Evolutionary conservation across 2,113 vertebrate species (phyloP), one percentile per base, ranked within the genome.

Genomic region (Alligator mississippiensis): DNA sequence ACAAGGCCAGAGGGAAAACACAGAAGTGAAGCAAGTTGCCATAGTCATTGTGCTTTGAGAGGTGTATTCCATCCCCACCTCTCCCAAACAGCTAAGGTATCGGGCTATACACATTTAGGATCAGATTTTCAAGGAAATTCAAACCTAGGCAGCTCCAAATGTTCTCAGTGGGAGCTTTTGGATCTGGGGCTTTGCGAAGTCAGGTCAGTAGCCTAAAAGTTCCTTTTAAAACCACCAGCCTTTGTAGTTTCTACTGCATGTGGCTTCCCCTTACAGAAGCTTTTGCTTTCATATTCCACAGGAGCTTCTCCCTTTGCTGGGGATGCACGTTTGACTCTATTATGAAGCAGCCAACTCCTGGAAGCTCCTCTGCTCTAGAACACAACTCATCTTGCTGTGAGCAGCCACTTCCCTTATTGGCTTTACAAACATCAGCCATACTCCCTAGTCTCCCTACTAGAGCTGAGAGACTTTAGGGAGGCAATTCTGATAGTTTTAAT

Each of bases 401-500:
- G 21, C 7, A 74, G 70, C 11, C 34, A 85, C 85, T 72, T 0
- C 17, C 13, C 85, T 38, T 89, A 70, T 25, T n/a, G 77, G 64
- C 30, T 92, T 83, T 9, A 89, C 47, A 85, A 80, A n/a, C 11
- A 66, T 85, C 76, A 27, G 55, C 60, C 74, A 87, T 38, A 58
- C 24, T 3, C 61, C 68, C n/a, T 62, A 2, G n/a, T 62, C 60
- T 1, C 19, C 34, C 30, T 58, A 87, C 38, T 38, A 16, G 77
- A 86, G 82, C 58, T 4, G 14, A 63, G 21, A 77, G 61, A 60
- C 80, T 88, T 90, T 88, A 88, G 88, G 84, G 59, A 78, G 64
- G 18, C 34, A 30, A 81, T 88, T 89, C 88, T 54, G 62, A 88
- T 84, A 91, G 27, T 94, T 95, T 85, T 85, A 90, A 92, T 83